A percentile compares a stretch with the other conserved stretches of the same genome.
phyloP scores from a whole-genome alignment of 2,888 invertebrate genomes.

The Napeogenes sylphis region DNA sequence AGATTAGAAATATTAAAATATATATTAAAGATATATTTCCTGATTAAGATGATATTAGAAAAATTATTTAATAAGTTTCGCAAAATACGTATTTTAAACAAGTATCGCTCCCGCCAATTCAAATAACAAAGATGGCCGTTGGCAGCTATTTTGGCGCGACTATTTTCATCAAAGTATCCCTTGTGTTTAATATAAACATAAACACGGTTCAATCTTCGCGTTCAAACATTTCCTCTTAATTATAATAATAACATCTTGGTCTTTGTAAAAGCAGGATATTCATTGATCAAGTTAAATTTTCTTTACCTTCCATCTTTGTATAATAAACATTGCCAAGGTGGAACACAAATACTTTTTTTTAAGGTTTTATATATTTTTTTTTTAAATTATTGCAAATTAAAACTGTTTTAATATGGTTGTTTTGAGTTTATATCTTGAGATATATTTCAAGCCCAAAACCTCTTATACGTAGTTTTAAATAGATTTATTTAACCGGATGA shows the following conservation, averaged over 20 bases:
- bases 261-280: background rate
- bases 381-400: background rate
- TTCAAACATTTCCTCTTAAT: constrained; percentile 25
- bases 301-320: background rate
- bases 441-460: background rate
- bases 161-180: constrained; percentile 58
- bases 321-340: background rate
- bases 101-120: constrained; percentile 8
- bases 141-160: constrained; percentile 58
- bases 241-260: constrained; percentile 15
- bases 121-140: constrained; percentile 40
- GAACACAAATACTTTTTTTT: too few relatives aligned
- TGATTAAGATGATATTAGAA: background rate
- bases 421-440: too few relatives aligned
- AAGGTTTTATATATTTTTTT: background rate
- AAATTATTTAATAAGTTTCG: background rate
- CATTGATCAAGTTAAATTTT: background rate
- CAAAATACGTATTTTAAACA: constrained; percentile 5
- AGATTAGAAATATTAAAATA: too few relatives aligned
- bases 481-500: background rate
- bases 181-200: constrained; percentile 40
- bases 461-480: background rate
- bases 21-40: too few relatives aligned
- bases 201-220: constrained; percentile 32
- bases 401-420: too few relatives aligned